Evolutionary conservation across 1,140 invertebrate species (phyloP).

Genomic region (Pararge aegeria): DNA sequence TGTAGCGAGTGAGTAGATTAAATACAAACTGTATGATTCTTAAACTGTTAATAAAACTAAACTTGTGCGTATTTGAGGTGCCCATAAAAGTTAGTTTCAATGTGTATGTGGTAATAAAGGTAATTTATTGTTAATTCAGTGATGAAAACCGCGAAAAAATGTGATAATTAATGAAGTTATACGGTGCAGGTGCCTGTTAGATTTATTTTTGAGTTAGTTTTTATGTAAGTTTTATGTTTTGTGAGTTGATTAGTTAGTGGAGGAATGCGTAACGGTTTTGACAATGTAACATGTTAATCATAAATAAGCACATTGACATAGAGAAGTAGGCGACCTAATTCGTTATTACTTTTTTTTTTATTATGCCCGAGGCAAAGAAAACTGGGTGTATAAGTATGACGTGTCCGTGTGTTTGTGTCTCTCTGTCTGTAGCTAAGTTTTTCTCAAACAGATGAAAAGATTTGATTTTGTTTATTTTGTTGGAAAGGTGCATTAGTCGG

Average conservation of each 20-base stretch:
- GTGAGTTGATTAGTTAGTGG: not conserved
- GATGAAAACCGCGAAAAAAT: slow-evolving; percentile 4
- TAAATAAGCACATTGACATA: no score
- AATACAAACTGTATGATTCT: no score
- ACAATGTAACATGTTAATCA: not conserved
- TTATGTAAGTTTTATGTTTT: not conserved
- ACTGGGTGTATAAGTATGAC: no score
- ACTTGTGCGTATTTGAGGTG: not conserved
- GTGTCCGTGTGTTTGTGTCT: no score
- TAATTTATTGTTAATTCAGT: slow-evolving; percentile 1
- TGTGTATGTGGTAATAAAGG: not conserved
- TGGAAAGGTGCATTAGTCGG: no score
- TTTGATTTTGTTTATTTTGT: no score
- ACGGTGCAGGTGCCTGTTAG: not conserved
- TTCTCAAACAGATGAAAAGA: no score
- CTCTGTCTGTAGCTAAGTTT: no score
- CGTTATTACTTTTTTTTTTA: no score
- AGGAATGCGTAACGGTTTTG: not conserved
- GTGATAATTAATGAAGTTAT: slow-evolving; percentile 8
- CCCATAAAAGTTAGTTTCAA: not conserved
- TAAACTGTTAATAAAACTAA: no score
- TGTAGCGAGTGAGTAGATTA: no score
- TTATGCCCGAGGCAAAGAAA: not conserved
- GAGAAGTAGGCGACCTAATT: no score
- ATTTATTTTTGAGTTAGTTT: not conserved